Conservation (phyloP, 2,888 invertebrate genomes). For the Mythimna albipuncta region DNA sequence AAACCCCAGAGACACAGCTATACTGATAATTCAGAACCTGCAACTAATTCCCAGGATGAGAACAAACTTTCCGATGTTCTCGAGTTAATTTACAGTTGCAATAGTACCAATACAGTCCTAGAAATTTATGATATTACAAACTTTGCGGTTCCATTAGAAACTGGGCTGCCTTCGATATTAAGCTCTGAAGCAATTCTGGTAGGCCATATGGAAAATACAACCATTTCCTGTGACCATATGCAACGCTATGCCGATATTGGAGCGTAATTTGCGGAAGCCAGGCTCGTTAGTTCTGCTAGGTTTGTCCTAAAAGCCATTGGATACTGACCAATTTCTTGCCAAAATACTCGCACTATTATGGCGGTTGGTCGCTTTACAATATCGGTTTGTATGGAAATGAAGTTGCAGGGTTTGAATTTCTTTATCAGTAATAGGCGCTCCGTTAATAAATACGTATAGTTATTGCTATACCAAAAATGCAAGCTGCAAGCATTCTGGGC, state of each 20-base stretch:
- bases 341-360: constrained; percentile 12
- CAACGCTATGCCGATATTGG: constrained; percentile 26
- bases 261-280: constrained; percentile 30
- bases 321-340: constrained; percentile 24
- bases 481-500: too few species aligned
- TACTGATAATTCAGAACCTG: background rate
- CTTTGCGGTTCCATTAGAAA: constrained; percentile 31
- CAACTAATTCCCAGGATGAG: background rate
- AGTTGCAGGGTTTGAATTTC: constrained; percentile 3
- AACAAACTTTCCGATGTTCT: background rate
- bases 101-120: background rate
- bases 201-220: background rate
- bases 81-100: constrained; percentile 32
- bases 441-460: background rate
- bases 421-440: background rate
- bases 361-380: background rate
- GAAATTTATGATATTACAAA: constrained; percentile 29
- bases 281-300: constrained; percentile 36
- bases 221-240: background rate
- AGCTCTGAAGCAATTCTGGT: constrained; percentile 1
- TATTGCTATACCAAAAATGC: too few species aligned
- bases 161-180: constrained; percentile 20
- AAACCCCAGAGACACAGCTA: background rate
- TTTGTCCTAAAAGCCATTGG: constrained; percentile 23
- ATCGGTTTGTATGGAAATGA: constrained; percentile 32